These are phyloP conservation scores for Thalassarche chlororhynchos DNA, from an alignment of 2,113 vertebrate genomes.

Conservation along the genomic window DNA sequence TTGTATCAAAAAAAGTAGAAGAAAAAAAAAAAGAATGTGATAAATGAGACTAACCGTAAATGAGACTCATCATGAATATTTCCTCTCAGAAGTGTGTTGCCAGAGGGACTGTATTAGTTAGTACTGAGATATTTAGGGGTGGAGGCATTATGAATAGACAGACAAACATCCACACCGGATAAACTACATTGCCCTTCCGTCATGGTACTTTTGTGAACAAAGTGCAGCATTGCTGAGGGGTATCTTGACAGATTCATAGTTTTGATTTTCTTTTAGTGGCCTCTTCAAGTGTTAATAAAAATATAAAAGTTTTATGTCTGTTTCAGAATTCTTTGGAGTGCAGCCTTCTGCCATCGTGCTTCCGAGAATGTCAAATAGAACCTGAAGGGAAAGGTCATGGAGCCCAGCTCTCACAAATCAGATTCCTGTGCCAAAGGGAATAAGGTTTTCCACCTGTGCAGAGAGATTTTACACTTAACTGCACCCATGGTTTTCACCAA, in stretches of 20 bases:
- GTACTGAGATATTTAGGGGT: background rate
- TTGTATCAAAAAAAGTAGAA: background rate
- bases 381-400: slow-evolving; percentile 44
- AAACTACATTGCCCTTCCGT: background rate
- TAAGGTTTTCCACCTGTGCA: slow-evolving; percentile 34
- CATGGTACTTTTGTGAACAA: background rate
- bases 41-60: background rate
- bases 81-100: background rate
- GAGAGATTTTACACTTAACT: slow-evolving; percentile 30
- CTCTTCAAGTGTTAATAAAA: slow-evolving; percentile 66
- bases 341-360: background rate
- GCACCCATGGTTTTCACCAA: slow-evolving; percentile 24
- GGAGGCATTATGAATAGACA: background rate
- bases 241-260: slow-evolving; percentile 63
- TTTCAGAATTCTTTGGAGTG: slow-evolving; percentile 48
- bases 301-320: slow-evolving; percentile 50
- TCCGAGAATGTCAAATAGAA: slow-evolving; percentile 49
- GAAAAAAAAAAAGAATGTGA: background rate
- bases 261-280: slow-evolving; percentile 67
- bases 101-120: background rate
- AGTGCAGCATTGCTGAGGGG: background rate
- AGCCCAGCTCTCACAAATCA: slow-evolving; percentile 31
- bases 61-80: background rate
- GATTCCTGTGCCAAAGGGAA: background rate
- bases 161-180: background rate